Evolutionary conservation across 2,797 vertebrate genomes (phyloP).

Genomic region (Anabacerthia variegaticeps): DNA sequence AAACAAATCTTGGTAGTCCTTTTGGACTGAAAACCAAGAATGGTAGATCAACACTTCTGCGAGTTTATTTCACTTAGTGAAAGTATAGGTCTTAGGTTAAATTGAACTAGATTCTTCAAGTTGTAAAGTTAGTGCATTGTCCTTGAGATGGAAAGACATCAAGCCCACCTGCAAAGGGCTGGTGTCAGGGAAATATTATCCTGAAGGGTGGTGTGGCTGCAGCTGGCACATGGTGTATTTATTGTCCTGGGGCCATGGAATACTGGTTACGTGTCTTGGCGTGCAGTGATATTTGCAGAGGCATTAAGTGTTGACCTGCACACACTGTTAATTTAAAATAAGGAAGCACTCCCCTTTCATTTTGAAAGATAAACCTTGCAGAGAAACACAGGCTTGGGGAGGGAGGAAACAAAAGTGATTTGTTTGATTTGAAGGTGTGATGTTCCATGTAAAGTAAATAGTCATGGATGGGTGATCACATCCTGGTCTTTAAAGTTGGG

Average conservation of each 20-base stretch:
- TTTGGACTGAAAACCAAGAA: background rate
- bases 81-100: background rate
- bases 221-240: background rate
- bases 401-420: background rate
- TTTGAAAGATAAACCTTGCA: background rate
- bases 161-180: background rate
- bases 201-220: background rate
- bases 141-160: background rate
- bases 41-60: background rate
- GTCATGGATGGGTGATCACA: background rate
- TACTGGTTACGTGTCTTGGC: background rate
- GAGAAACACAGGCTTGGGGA: background rate
- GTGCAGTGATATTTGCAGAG: background rate
- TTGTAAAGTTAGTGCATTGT: background rate
- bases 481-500: background rate
- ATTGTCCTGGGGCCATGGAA: background rate
- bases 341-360: background rate
- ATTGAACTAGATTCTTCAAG: background rate
- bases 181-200: background rate
- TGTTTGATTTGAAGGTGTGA: background rate
- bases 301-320: background rate
- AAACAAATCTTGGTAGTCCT: background rate
- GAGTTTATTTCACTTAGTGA: background rate
- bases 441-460: background rate
- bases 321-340: background rate